Base-by-base conservation (phyloP, 1,140 invertebrate species). In the Sminthurides bifidus region DNA sequence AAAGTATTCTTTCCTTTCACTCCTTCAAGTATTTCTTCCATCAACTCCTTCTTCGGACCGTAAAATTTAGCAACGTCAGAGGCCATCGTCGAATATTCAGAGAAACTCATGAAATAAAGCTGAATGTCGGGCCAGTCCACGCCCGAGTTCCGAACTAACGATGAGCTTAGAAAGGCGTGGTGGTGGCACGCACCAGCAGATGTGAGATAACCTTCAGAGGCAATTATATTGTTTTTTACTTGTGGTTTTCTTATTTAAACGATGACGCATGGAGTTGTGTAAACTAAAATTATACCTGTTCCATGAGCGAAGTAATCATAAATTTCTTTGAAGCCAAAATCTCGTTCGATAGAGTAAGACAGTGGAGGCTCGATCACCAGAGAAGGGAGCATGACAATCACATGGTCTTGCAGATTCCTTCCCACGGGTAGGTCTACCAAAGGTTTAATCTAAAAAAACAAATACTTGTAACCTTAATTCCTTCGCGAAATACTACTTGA, bases 101-200 rank as follows among this genome's bases (percentile, higher is more conserved):
- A 54, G 30, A 54, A 21, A 19, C 43, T 29, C 0, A 46, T 17
- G 44, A 61, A 27, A 26, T 54, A 57, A 1, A 57, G 8, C 45
- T 61, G 59, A 37, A 61, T 45, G 24, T 57, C 45, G 6, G 59
- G 59, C 59, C 59, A 61, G 46, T 61, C 55, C 21, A 53, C 17
- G n/a, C 54, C 50, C 14, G 43, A 23, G 12, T 37, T 26, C 24
- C 24, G 31, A 12, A 56, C 48, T 31, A 35, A 23, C 4, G 49
- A 40, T 0, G 54, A 49, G 14, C 33, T 27, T 6, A 52, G 12
- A 41, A 56, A 60, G 1, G 49, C 54, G 27, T 56, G 54, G 6
- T 27, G 33, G n/a, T 2, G 17, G 23, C 30, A 33, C 15, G 21
- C 26, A 5, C 40, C 35, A 15, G 59, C 54, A 31, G 43, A 33